Percentiles rank a stretch among this genome's conserved stretches.
Conservation (phyloP, 1,140 invertebrate species). For the Halotydeus destructor region DNA sequence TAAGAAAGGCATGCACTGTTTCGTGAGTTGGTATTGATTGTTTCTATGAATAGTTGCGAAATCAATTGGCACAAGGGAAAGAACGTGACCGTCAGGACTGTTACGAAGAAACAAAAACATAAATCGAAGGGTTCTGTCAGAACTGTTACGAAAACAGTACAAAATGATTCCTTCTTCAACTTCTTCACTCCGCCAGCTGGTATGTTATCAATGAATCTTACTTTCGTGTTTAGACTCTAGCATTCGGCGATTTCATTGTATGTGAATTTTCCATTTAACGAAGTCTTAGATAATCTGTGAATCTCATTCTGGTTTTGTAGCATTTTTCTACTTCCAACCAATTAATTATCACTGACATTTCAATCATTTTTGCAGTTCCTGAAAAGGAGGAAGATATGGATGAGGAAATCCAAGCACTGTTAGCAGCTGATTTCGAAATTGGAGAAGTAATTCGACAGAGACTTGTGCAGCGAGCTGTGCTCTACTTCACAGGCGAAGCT, state of each 20-base stretch:
- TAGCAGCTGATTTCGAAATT: conserved; percentile 87
- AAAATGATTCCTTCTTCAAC: conserved; percentile 79
- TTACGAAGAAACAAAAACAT: conserved; percentile 93
- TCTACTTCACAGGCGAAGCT: conserved; percentile 62
- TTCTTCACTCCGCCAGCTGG: conserved; percentile 78
- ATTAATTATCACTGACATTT: too few species aligned
- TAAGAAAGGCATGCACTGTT: conserved; percentile 25
- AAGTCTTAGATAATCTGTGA: too few species aligned
- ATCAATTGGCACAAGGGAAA: conserved; percentile 93
- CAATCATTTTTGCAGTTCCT: conserved; percentile 13
- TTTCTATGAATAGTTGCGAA: conserved; percentile 36
- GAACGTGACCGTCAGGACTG: conserved; percentile 85
- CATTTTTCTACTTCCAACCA: too few species aligned
- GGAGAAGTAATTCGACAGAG: conserved; percentile 90
- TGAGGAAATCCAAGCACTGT: conserved; percentile 45
- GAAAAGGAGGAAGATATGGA: conserved; percentile 39
- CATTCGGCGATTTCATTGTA: too few species aligned
- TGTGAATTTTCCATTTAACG: too few species aligned
- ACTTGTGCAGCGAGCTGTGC: conserved; percentile 71
- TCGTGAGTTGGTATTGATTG: conserved; percentile 3
- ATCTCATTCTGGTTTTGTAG: too few species aligned
- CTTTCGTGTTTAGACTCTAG: not conserved
- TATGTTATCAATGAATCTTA: conserved; percentile 21
- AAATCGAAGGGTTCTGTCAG: conserved; percentile 75
- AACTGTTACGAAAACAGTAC: conserved; percentile 80